A percentile compares a stretch with the other conserved stretches of the same genome.
Conservation (phyloP, 2,888 invertebrate species). For the Phragmatobia fuliginosa region DNA sequence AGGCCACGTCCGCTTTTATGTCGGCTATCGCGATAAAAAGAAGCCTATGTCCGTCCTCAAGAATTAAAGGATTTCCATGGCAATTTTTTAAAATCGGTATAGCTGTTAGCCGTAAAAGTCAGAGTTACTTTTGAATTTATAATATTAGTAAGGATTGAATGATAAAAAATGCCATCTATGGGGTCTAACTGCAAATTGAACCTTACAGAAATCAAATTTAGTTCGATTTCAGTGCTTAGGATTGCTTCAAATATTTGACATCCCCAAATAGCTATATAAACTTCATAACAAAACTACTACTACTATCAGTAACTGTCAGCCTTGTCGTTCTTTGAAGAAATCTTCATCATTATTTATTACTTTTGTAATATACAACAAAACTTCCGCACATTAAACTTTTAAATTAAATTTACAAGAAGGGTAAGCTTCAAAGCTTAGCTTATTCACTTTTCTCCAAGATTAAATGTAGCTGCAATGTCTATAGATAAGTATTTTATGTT, state of each 20-base stretch:
- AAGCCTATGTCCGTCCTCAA: too few species aligned
- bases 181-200: too few species aligned
- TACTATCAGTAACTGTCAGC: not conserved
- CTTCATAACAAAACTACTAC: not conserved
- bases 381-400: not conserved
- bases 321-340: not conserved
- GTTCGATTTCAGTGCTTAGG: not conserved
- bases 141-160: too few species aligned
- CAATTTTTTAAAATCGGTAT: too few species aligned
- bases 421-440: slow-evolving; percentile 1
- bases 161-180: too few species aligned
- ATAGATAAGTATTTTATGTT: not conserved
- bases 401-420: slow-evolving; percentile 3
- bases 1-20: too few species aligned
- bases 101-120: too few species aligned
- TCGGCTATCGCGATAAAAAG: too few species aligned
- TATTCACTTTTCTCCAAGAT: not conserved
- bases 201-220: too few species aligned
- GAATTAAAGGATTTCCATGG: too few species aligned
- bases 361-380: not conserved
- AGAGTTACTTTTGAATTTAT: too few species aligned
- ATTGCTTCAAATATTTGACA: not conserved
- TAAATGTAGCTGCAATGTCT: not conserved
- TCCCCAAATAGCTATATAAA: not conserved
- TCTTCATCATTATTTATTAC: slow-evolving; percentile 7